Evolutionary conservation across 1,140 invertebrate genomes (phyloP), one percentile per base, ranked within the genome.

Genomic region (Akabosia matsudoensis): DNA sequence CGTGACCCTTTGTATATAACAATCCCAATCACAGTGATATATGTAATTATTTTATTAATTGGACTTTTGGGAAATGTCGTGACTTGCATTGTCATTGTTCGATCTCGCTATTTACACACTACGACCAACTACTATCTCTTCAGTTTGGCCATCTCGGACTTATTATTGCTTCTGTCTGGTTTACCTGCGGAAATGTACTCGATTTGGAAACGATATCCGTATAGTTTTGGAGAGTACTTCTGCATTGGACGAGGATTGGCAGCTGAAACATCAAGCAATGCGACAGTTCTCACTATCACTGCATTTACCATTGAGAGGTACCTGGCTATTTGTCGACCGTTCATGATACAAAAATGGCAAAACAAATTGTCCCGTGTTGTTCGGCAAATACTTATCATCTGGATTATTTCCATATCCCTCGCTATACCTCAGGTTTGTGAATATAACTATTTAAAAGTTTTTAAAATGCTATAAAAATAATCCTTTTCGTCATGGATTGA

Each of bases 51-150:
- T 80, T 93, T 97, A 80, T 80, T 97, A 0, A 91, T 90, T 0
- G 96, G 96, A 1, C 85, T 94, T 0, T 85, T 97, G 16, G 97
- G 97, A 0, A 98, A 98, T 84, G 86, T 97, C 7, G 92, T 91
- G 83, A 97, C 96, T 4, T 97, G 96, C 84, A 88, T 97, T 56
- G 96, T 98, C 13, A 97, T 98, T 72, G 88, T 91, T 28, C 88
- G 91, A 79, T 97, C 97, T 85, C 93, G 92, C 83, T 92, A 90
- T n/a, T 94, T 97, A 92, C 93, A 95, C 83, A 95, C 93, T 0
- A 92, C 93, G 0, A 95, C 93, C 14, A 90, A 90, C 82, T 89
- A 86, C 79, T 90, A 90, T 80, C 82, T 90, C 82, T 88, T 90
- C 82, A 88, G 91, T 83, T 84, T 93, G 81, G 91, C 92, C 0